phyloP scores from a whole-genome alignment of 2,797 vertebrate genomes.

The Brachymystax lenok region DNA sequence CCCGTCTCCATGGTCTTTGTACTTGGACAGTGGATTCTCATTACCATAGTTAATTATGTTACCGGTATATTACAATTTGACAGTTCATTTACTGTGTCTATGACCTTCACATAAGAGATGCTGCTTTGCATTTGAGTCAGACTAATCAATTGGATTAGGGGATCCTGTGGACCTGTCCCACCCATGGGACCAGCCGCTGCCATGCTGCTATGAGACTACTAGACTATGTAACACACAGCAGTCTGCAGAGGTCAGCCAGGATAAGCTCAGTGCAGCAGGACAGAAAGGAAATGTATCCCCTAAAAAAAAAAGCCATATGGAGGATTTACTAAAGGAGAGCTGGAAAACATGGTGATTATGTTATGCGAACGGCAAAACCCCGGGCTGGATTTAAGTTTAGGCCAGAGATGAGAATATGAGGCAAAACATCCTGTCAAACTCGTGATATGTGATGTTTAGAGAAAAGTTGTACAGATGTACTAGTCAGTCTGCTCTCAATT shows the following conservation, averaged over 20 bases:
- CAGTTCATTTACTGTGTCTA: neutral
- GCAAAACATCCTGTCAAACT: neutral
- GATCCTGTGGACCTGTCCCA: conserved; percentile 12
- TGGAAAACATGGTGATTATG: conserved; percentile 22
- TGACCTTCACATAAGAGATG: neutral
- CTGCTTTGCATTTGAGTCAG: neutral
- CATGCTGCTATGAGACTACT: conserved; percentile 9
- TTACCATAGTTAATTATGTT: neutral
- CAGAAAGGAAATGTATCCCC: neutral
- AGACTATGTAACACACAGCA: neutral
- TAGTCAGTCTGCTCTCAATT: neutral
- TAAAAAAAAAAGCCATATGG: conserved; percentile 14
- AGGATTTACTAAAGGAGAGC: neutral
- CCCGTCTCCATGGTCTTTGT: neutral
- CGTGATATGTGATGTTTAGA: neutral
- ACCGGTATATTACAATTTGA: neutral
- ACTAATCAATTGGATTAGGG: neutral
- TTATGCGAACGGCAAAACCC: conserved; percentile 8
- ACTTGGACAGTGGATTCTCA: neutral
- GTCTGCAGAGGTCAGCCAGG: conserved; percentile 37
- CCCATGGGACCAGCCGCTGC: neutral
- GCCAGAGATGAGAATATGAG: neutral
- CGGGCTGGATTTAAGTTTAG: neutral
- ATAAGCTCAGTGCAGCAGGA: conserved; percentile 10
- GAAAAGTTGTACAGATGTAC: neutral